Conservation (phyloP, 2,797 vertebrate genomes). For the Anableps anableps region DNA sequence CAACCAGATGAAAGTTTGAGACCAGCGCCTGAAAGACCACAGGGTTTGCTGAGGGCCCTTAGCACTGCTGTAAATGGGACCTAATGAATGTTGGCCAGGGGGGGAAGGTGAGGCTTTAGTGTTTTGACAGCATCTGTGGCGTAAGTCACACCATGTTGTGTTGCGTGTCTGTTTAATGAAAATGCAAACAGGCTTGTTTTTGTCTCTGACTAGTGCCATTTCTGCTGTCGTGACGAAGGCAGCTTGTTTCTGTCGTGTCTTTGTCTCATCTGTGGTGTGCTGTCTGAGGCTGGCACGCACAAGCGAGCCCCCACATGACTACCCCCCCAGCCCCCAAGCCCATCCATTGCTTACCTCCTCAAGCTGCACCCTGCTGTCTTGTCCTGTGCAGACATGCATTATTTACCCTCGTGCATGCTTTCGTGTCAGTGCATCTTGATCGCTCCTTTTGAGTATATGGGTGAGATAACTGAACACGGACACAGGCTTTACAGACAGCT, state of each 20-base stretch:
- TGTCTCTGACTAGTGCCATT: slow-evolving; percentile 58
- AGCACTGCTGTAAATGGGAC: slow-evolving; percentile 41
- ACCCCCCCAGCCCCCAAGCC: slow-evolving; percentile 2
- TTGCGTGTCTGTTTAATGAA: slow-evolving; percentile 61
- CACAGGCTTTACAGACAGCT: slow-evolving; percentile 3
- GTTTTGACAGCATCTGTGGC: slow-evolving; percentile 53
- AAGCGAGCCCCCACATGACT: slow-evolving; percentile 61
- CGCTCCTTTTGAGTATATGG: slow-evolving; percentile 19
- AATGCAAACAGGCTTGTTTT: slow-evolving; percentile 54
- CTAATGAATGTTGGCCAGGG: slow-evolving; percentile 35
- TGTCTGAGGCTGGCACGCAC: slow-evolving; percentile 75
- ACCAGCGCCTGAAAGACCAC: slow-evolving; percentile 46
- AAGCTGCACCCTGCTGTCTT: slow-evolving; percentile 49
- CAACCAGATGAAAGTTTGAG: slow-evolving; percentile 70
- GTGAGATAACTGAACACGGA: slow-evolving; percentile 27
- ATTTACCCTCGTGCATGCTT: slow-evolving; percentile 64
- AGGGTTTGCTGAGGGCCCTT: slow-evolving; percentile 44
- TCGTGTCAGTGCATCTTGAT: slow-evolving; percentile 32
- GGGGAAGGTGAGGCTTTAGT: slow-evolving; percentile 6
- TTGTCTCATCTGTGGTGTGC: slow-evolving; percentile 65
- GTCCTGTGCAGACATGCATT: slow-evolving; percentile 73
- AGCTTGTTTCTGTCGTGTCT: slow-evolving; percentile 61
- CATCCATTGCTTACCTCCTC: slow-evolving; percentile 36
- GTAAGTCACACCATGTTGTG: slow-evolving; percentile 46
- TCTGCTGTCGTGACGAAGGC: slow-evolving; percentile 53